Evolutionary conservation across 1,140 invertebrate genomes (phyloP).

Genomic region (Sycophila sp.): DNA sequence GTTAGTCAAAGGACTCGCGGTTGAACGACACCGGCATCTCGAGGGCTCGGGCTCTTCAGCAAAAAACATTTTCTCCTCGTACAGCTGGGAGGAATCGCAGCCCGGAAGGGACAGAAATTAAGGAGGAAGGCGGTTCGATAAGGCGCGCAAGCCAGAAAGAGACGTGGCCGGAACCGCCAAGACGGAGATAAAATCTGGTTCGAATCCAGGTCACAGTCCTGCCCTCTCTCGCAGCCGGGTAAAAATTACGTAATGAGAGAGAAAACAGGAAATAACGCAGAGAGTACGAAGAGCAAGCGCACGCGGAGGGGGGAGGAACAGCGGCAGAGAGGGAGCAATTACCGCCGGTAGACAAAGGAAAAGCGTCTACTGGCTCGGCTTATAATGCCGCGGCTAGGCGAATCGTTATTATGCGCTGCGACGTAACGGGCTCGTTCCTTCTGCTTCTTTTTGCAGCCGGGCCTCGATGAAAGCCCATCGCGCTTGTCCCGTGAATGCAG

Average conservation of each 20-base stretch:
- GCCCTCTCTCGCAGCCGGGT: background rate
- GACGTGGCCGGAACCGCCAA: background rate
- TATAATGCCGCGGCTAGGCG: background rate
- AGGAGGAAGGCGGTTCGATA: background rate
- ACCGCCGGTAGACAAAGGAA: conserved; percentile 3
- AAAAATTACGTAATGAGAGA: conserved; percentile 36
- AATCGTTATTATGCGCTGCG: background rate
- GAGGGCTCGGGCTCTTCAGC: too few species aligned
- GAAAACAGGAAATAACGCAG: too few species aligned
- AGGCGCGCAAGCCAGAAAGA: background rate
- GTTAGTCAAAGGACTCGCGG: too few species aligned
- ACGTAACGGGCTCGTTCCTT: too few species aligned
- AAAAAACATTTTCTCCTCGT: too few species aligned
- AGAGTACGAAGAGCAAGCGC: too few species aligned
- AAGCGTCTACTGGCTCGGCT: background rate
- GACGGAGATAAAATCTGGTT: conserved; percentile 39
- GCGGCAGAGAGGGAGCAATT: background rate
- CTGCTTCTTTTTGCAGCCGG: too few species aligned
- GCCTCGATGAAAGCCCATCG: too few species aligned
- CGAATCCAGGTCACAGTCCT: conserved; percentile 39
- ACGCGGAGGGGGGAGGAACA: background rate
- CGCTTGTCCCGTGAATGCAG: too few species aligned
- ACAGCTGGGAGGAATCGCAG: too few species aligned
- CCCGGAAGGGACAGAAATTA: background rate
- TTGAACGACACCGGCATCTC: too few species aligned